Evolutionary conservation across 2,113 vertebrate genomes (phyloP).

Genomic region (Aegypius monachus): DNA sequence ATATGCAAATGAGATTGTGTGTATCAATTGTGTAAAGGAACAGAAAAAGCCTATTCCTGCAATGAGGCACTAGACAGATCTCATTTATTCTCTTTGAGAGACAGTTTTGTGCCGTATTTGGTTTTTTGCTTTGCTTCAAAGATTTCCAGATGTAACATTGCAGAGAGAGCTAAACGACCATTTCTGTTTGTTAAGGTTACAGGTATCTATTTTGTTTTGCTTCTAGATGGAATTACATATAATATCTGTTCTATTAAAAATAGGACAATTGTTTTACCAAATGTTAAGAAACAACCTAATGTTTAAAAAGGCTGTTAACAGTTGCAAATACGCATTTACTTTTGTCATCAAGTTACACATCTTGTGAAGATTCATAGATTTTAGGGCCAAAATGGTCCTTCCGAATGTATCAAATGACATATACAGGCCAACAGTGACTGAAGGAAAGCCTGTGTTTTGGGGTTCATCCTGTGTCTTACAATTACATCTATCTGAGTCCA

Average conservation of each 20-base stretch:
- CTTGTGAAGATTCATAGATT: not conserved
- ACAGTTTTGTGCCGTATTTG: not conserved
- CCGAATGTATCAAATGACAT: not conserved
- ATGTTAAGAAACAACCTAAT: not conserved
- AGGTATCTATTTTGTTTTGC: not conserved
- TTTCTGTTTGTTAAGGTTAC: not conserved
- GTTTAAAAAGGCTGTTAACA: slow-evolving; percentile 24
- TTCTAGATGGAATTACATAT: not conserved
- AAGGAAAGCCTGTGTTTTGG: not conserved
- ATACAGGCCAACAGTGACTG: not conserved
- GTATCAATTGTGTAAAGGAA: not conserved
- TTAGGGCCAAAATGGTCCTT: not conserved
- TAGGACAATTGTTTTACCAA: slow-evolving; percentile 12
- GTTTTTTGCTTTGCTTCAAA: not conserved
- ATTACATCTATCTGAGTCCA: not conserved
- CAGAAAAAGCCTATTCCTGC: not conserved
- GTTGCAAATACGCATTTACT: not conserved
- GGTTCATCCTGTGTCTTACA: not conserved
- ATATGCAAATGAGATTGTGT: not conserved
- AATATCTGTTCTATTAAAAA: not conserved
- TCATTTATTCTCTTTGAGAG: not conserved
- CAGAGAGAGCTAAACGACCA: not conserved
- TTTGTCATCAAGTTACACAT: not conserved
- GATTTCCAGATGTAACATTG: not conserved
- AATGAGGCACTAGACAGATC: not conserved